Evolutionary conservation across 1,140 invertebrate species (phyloP).

Genomic region (Carposina sasakii): DNA sequence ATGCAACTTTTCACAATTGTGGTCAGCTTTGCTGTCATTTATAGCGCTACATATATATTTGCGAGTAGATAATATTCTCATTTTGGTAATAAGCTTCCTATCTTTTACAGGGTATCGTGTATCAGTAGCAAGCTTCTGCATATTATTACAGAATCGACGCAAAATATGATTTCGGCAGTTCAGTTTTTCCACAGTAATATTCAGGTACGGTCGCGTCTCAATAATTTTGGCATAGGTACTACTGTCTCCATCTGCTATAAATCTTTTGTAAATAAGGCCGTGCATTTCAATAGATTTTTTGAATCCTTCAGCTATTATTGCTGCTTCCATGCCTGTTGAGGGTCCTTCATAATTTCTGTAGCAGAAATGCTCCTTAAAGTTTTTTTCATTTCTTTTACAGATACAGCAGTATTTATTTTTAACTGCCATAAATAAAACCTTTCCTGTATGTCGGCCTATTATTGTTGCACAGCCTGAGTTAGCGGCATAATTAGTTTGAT

Average conservation of each 20-base stretch:
- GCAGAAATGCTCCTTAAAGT: constrained; percentile 27
- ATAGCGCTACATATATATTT: too few relatives aligned
- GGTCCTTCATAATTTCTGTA: constrained; percentile 35
- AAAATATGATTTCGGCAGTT: constrained; percentile 38
- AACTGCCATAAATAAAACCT: constrained; percentile 28
- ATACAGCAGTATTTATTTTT: constrained; percentile 32
- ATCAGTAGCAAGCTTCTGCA: neutral
- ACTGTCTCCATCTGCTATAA: too few relatives aligned
- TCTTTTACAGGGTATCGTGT: neutral
- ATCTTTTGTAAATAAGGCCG: constrained; percentile 34
- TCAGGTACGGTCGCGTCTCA: constrained; percentile 31
- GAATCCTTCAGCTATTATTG: constrained; percentile 57
- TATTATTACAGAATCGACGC: constrained; percentile 13
- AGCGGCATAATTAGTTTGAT: constrained; percentile 34
- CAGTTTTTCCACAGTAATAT: constrained; percentile 42
- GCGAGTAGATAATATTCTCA: too few relatives aligned
- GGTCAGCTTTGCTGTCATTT: too few relatives aligned
- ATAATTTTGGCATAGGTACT: constrained; percentile 38
- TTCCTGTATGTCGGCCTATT: constrained; percentile 22
- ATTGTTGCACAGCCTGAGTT: constrained; percentile 37
- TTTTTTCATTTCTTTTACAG: constrained; percentile 25
- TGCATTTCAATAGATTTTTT: constrained; percentile 33
- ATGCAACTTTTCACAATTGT: too few relatives aligned
- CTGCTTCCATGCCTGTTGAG: constrained; percentile 61
- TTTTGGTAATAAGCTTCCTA: neutral